Percentiles rank a stretch among this genome's conserved stretches.
Conservation (phyloP, 2,113 vertebrate genomes). For the Patagioenas fasciata region DNA sequence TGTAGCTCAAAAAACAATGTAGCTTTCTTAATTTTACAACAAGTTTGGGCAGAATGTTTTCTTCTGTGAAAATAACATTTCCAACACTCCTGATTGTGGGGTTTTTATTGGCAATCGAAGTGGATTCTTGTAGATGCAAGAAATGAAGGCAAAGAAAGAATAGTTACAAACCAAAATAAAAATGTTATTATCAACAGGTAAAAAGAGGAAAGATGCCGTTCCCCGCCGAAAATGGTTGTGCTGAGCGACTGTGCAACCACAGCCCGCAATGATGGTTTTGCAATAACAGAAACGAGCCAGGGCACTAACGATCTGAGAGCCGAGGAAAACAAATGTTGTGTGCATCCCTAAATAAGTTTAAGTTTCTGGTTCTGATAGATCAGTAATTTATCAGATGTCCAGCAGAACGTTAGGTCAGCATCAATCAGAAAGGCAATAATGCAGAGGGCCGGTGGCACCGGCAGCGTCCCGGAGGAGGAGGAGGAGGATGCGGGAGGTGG, state of each 20-base stretch:
- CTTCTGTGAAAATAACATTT: background rate
- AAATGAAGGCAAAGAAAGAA: background rate
- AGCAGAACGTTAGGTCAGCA: background rate
- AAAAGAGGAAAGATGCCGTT: background rate
- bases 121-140: background rate
- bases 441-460: accelerated
- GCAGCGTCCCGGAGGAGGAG: too few relatives aligned
- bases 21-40: background rate
- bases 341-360: background rate
- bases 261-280: background rate
- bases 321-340: background rate
- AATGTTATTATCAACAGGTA: background rate
- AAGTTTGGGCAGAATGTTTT: background rate
- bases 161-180: background rate
- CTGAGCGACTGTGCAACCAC: background rate
- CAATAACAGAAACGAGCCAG: background rate
- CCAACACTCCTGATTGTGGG: accelerated
- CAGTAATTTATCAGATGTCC: background rate
- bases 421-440: background rate
- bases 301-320: background rate
- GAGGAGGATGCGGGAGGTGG: background rate
- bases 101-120: background rate
- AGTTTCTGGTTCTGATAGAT: background rate
- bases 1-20: background rate
- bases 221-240: background rate